A percentile compares a stretch with the other conserved stretches of the same genome.
Conservation (phyloP, 2,888 invertebrate genomes). For the Sinohyriopsis cumingii region DNA sequence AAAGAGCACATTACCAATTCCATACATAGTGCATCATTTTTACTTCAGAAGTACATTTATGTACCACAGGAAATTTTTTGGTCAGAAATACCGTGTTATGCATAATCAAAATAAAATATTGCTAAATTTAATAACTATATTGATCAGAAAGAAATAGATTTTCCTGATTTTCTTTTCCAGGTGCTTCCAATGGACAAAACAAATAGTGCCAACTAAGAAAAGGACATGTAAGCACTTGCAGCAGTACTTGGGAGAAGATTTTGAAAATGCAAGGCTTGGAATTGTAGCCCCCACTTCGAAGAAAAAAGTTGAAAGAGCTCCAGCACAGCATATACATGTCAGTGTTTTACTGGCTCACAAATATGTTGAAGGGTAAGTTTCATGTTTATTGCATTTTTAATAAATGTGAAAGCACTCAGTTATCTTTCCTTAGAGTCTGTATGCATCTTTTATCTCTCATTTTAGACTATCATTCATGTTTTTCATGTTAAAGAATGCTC, state of each 20-base stretch:
- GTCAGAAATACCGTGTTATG: no score
- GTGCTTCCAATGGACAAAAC: slow-evolving; percentile 51
- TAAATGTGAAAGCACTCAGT: background rate
- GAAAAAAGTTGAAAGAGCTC: slow-evolving; percentile 39
- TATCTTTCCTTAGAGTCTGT: background rate
- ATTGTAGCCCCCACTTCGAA: slow-evolving; percentile 31
- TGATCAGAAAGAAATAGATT: no score
- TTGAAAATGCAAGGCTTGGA: slow-evolving; percentile 51
- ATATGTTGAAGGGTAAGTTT: slow-evolving; percentile 57
- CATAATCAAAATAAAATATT: no score
- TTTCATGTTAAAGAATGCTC: no score
- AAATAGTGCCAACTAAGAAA: slow-evolving; percentile 33
- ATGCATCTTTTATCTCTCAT: no score
- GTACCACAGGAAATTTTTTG: no score
- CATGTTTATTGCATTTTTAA: background rate
- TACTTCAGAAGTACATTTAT: no score
- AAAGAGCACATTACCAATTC: no score
- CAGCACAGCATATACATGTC: slow-evolving; percentile 46
- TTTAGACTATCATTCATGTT: no score
- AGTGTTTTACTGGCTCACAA: slow-evolving; percentile 64
- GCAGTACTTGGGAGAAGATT: slow-evolving; percentile 62
- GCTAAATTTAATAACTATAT: no score
- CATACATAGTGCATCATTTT: no score
- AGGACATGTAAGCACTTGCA: slow-evolving; percentile 64
- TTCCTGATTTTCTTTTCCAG: slow-evolving; percentile 25